Percentiles rank a stretch among this genome's conserved stretches.
Conservation (phyloP, 2,113 vertebrate genomes). For the Tinamus guttatus region DNA sequence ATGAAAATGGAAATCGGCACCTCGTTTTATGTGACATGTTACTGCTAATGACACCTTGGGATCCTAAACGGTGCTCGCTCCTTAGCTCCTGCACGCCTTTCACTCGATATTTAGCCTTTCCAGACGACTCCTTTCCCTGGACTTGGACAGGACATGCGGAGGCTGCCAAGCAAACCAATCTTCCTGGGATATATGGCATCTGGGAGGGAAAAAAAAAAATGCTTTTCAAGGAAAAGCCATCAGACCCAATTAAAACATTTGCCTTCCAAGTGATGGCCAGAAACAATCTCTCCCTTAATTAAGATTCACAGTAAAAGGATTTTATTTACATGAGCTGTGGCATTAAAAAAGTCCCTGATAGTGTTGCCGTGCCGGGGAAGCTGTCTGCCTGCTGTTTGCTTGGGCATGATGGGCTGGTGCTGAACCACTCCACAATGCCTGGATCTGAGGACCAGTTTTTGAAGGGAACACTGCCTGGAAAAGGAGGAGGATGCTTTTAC, state of each 20-base stretch:
- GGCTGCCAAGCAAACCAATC: background rate
- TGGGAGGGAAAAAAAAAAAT: background rate
- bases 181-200: background rate
- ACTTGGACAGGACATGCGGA: background rate
- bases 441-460: background rate
- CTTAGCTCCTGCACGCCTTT: slow-evolving; percentile 2
- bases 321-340: slow-evolving; percentile 60
- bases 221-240: background rate
- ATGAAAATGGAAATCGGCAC: slow-evolving; percentile 85
- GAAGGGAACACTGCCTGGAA: background rate
- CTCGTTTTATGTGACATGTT: slow-evolving; percentile 73
- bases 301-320: slow-evolving; percentile 46
- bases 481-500: accelerated
- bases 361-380: accelerated
- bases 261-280: slow-evolving; percentile 30
- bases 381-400: background rate
- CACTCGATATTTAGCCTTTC: background rate
- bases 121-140: background rate
- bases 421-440: accelerated
- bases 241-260: slow-evolving; percentile 63
- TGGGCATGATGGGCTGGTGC: accelerated
- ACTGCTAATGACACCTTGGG: slow-evolving; percentile 58
- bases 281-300: slow-evolving; percentile 54
- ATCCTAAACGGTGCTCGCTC: slow-evolving; percentile 50
- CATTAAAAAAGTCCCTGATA: background rate